Conservation (phyloP, 2,797 vertebrate species). For the Chelon labrosus region DNA sequence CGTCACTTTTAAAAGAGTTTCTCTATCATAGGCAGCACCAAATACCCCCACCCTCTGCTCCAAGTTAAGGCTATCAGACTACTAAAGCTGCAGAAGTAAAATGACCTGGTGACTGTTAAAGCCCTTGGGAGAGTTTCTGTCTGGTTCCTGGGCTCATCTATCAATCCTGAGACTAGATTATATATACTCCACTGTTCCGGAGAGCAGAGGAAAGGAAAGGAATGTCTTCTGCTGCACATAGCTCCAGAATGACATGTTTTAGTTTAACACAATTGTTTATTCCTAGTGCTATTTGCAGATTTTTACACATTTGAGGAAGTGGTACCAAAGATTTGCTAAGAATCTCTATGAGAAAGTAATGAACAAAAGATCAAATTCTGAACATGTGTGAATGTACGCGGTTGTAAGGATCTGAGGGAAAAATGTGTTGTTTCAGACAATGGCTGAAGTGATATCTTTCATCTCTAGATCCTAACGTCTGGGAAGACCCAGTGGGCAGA, state of each 20-base stretch:
- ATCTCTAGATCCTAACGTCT: slow-evolving; percentile 35
- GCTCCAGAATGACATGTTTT: slow-evolving; percentile 10
- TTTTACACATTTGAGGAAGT: slow-evolving; percentile 2
- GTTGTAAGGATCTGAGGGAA: background rate
- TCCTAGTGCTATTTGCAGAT: background rate
- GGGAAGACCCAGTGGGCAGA: slow-evolving; percentile 22
- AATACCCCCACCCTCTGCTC: slow-evolving; percentile 45
- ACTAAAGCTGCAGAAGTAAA: slow-evolving; percentile 78
- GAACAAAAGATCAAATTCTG: too few relatives aligned
- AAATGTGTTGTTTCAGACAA: slow-evolving; percentile 23
- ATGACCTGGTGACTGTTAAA: slow-evolving; percentile 77
- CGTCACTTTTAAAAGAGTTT: slow-evolving; percentile 53
- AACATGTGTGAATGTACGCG: too few relatives aligned
- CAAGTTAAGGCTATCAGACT: slow-evolving; percentile 77
- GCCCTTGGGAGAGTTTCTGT: slow-evolving; percentile 74
- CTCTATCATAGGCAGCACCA: slow-evolving; percentile 41
- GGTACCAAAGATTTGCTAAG: background rate
- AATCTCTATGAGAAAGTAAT: too few relatives aligned
- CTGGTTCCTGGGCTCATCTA: slow-evolving; percentile 73
- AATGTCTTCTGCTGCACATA: slow-evolving; percentile 24
- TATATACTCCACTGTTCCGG: slow-evolving; percentile 38
- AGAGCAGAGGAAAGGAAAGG: slow-evolving; percentile 16
- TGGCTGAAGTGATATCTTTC: slow-evolving; percentile 13
- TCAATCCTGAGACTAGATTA: slow-evolving; percentile 64
- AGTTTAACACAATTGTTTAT: background rate